Base-by-base conservation (phyloP, 2,888 invertebrate genomes). In the Folsomia manolachei region DNA sequence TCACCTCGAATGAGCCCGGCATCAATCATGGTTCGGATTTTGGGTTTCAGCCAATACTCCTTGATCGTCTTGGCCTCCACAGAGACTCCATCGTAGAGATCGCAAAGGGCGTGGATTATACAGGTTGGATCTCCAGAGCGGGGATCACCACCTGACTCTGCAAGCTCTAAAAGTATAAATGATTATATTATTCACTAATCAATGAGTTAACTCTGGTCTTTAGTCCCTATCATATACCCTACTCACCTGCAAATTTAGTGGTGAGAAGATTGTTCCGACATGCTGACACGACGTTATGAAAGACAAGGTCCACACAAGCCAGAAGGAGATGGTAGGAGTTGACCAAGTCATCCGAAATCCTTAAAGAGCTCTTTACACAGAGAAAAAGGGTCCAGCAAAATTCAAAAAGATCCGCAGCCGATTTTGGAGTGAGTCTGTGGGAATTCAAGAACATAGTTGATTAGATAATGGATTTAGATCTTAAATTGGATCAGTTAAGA, bases 311-410 rank as follows among this genome's bases (percentile, higher is more conserved):
- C 79, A 96, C 88, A 83, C 95, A 93, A 72, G 94, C 93, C 71
- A 97, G 86, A 65, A 99, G 85, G 64, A 98, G 87, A 84, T 97
- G 96, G 83, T 93, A 95, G 77, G 95, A 96, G 83, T 93, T 95
- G 1, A 99, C 95, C 71, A 99, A 86, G 84, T 98, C 97, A 83
- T 95, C 93, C 64, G 92, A 76, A 26, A 94, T 92, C 69, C 90
- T 90, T 60, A 92, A 90, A 82, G 93, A 92, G 66, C 92, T 93
- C 86, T 93, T 93, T 18, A 94, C 91, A 83, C 92, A 91, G 51
- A 96, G 89, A 85, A 94, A 97, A 72, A 97, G 85, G 67, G 93
- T 93, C 97, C 97, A 98, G 80, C 93, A 91, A 83, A 97, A 94
- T 83, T 95, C 94, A 84, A 94, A 96, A 2, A 97, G 86, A 82